Evolutionary conservation across 1,140 invertebrate species (phyloP).

Genomic region (Ctenoplectra terminalis): DNA sequence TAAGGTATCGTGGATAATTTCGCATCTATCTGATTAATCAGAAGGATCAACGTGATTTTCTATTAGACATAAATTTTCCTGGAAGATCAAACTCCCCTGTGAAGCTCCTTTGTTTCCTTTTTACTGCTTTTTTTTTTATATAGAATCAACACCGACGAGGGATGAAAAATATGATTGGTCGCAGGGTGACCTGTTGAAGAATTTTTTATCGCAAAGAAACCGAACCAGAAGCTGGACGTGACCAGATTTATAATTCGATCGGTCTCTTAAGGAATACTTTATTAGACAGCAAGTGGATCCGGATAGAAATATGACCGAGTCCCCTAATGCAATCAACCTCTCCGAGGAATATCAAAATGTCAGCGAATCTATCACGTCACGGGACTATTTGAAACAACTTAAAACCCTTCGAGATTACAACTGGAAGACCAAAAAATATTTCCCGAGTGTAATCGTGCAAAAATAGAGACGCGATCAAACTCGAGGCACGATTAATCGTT

Average conservation of each 20-base stretch:
- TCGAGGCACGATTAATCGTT: no score
- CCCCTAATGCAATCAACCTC: not conserved
- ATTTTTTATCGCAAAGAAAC: not conserved
- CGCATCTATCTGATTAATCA: no score
- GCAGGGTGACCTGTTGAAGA: not conserved
- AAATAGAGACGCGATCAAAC: no score
- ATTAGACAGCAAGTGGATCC: not conserved
- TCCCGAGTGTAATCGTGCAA: no score
- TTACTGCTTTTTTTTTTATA: no score
- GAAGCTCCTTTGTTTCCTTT: no score
- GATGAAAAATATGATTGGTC: not conserved
- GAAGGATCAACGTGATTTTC: not conserved
- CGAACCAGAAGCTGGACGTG: not conserved
- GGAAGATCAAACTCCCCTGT: not conserved
- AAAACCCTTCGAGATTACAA: not conserved
- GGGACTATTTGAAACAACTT: not conserved
- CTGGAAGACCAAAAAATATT: no score
- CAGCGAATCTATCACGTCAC: not conserved
- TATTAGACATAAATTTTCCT: not conserved
- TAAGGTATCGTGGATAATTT: not conserved
- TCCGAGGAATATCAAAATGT: conserved; percentile 8
- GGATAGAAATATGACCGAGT: not conserved
- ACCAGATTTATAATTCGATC: conserved; percentile 14
- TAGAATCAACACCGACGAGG: not conserved
- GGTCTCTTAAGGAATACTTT: conserved; percentile 23